A percentile compares a stretch with the other conserved stretches of the same genome.
These are phyloP conservation scores for Nomada ruficornis DNA, from an alignment of 2,888 invertebrate species.

Conservation along the genomic window DNA sequence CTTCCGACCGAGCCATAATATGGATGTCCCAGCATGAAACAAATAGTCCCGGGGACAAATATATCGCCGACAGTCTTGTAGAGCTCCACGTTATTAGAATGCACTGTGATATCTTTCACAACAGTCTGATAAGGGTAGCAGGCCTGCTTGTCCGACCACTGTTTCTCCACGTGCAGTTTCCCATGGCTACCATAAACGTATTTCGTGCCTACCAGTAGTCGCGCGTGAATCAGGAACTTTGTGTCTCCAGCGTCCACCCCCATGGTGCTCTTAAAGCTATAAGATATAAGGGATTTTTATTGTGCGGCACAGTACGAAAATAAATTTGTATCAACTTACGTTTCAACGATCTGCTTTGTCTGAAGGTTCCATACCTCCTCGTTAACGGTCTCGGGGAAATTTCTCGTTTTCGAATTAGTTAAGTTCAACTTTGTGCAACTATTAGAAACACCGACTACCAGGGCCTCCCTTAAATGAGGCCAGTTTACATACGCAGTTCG, in stretches of 20 bases:
- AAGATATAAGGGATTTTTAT: neutral
- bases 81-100: slow-evolving; percentile 83
- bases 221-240: slow-evolving; percentile 89
- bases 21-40: slow-evolving; percentile 92
- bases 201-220: slow-evolving; percentile 89
- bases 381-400: slow-evolving; percentile 53
- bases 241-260: slow-evolving; percentile 92
- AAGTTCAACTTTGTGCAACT: slow-evolving; percentile 78
- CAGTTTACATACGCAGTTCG: slow-evolving; percentile 93
- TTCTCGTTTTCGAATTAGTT: slow-evolving; percentile 21
- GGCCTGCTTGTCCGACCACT: slow-evolving; percentile 88
- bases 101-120: slow-evolving; percentile 85
- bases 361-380: slow-evolving; percentile 81
- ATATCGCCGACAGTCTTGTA: slow-evolving; percentile 86
- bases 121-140: slow-evolving; percentile 90
- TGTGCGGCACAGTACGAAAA: neutral
- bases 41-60: slow-evolving; percentile 88
- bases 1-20: slow-evolving; percentile 93
- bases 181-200: slow-evolving; percentile 87
- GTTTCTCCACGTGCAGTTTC: slow-evolving; percentile 88
- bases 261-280: slow-evolving; percentile 89
- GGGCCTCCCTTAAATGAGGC: slow-evolving; percentile 96
- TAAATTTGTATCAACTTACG: slow-evolving; percentile 84
- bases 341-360: slow-evolving; percentile 86
- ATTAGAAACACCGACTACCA: slow-evolving; percentile 88